A percentile compares a stretch with the other conserved stretches of the same genome.
Conservation (phyloP, 2,797 vertebrate genomes). For the Poecilia velifera region DNA sequence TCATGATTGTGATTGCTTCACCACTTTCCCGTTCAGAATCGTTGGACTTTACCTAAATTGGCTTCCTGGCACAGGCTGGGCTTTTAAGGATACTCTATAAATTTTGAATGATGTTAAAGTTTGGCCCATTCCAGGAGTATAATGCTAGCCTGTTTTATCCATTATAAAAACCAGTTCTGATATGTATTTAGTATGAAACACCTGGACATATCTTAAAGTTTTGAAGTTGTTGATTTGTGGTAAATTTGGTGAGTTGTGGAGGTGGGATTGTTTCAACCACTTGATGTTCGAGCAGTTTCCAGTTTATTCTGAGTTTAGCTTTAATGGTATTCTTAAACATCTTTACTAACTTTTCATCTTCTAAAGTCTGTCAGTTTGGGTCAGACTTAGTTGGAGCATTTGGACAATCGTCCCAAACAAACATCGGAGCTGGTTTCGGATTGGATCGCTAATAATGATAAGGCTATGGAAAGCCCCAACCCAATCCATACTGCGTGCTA, state of each 20-base stretch:
- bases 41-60: neutral
- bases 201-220: neutral
- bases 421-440: neutral
- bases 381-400: neutral
- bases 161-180: neutral
- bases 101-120: neutral
- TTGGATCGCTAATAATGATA: neutral
- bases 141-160: neutral
- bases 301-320: neutral
- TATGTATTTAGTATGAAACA: neutral
- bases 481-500: neutral
- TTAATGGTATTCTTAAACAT: neutral
- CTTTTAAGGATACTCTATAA: neutral
- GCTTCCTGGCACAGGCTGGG: neutral
- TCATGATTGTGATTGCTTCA: neutral
- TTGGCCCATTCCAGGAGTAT: neutral
- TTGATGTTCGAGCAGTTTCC: neutral
- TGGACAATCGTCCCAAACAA: neutral
- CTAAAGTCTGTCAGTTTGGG: neutral
- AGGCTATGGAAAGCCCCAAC: neutral
- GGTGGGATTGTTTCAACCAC: neutral
- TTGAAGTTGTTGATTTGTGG: neutral
- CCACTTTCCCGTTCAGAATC: neutral
- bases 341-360: neutral
- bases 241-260: neutral